Base-by-base conservation (phyloP, 1,140 invertebrate species). In the Euschistus heros region DNA sequence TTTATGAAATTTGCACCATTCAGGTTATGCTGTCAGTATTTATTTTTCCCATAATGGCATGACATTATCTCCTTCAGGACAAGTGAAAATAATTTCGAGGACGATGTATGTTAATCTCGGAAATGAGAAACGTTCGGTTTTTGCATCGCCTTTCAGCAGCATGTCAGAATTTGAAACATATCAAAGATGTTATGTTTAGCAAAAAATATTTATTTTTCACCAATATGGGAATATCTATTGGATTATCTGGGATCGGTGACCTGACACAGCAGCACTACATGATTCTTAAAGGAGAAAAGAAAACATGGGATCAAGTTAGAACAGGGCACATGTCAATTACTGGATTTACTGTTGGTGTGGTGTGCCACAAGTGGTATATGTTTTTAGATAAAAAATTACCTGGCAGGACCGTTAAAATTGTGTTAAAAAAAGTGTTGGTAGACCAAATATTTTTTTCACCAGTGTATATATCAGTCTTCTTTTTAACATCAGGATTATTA, bases 381-480 rank as follows among this genome's bases (percentile, higher is more conserved):
- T 78, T 81, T 64, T 75, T 92, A 69, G 89, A 93, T 72, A 78
- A 76, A 66, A 77, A 77, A 71, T 74, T 91, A 22, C 82, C 86
- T 33, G 89, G 89, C 24, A 80, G 84, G 71, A 82, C 82, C 3
- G 72, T 89, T 37, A 76, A 76, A 52, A 82, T 84, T 69, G 86
- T 94, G 14, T 66, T 84, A 4, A 92, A 91, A 74, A 97, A 97
- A 78, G 84, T 96, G 37, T 46, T 92, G 13, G 74, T 92, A 22
- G 94, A 97, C 77, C 93, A 97, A 77, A 69, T 92, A 42, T 76
- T 96, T 68, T 91, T 90, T 73, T 94, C 91, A 15, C 93, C 93
- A 2, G 73, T 94, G 15, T 86, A 86, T 72, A 90, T 95, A 64
- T 74, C 82, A 13, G 81, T 83, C 3, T 94, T 94, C 72, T 92